Conservation (phyloP, 2,113 vertebrate species). For the Callithrix jacchus region DNA sequence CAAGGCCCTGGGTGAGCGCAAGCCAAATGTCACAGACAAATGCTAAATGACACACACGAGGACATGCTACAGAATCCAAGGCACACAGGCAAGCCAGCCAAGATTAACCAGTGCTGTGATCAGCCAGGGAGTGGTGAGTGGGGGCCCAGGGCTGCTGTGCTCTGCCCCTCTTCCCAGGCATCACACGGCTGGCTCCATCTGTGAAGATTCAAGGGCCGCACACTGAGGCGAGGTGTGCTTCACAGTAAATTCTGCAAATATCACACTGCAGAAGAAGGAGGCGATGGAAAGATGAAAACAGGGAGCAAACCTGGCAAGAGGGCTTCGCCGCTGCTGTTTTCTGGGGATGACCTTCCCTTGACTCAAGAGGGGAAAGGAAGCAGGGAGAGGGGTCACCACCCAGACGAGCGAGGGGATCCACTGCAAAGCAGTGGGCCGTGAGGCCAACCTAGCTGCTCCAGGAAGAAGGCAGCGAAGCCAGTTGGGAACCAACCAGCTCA, state of each 20-base stretch:
- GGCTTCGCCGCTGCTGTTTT: background rate
- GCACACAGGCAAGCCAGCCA: too few species aligned
- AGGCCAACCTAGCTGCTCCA: background rate
- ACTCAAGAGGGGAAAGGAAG: background rate
- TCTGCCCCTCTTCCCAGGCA: accelerated
- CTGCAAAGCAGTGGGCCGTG: background rate
- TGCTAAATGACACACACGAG: accelerated
- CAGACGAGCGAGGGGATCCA: too few species aligned
- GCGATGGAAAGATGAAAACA: background rate
- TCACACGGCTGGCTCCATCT: background rate
- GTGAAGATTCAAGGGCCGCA: background rate
- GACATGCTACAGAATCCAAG: background rate
- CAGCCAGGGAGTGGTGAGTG: background rate
- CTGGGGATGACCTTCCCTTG: background rate
- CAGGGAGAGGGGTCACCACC: background rate
- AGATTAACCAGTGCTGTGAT: background rate
- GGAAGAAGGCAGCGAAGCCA: background rate
- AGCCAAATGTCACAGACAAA: background rate
- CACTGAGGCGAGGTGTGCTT: background rate
- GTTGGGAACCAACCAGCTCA: background rate
- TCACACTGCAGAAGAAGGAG: background rate
- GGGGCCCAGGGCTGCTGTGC: too few species aligned
- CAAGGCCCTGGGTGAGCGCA: background rate
- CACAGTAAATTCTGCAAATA: background rate
- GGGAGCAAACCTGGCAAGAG: accelerated